Percentiles rank a stretch among this genome's conserved stretches.
phyloP scores from a whole-genome alignment of 1,140 invertebrate genomes.

The Eueides isabella region DNA sequence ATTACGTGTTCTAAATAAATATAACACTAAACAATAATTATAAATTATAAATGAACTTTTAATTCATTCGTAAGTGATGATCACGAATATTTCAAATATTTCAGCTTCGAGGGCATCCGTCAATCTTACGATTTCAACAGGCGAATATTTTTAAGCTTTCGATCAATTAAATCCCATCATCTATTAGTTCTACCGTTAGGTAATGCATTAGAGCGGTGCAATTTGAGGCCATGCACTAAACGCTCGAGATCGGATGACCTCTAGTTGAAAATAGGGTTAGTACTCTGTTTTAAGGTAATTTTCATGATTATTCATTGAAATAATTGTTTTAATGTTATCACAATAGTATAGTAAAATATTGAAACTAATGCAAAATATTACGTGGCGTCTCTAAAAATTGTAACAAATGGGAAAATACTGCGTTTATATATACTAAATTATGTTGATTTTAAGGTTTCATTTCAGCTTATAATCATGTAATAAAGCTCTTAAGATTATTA shows the following conservation, averaged over 20 bases:
- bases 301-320: too few relatives aligned
- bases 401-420: too few relatives aligned
- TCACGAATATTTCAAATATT: slow-evolving; percentile 9
- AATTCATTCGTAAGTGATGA: background rate
- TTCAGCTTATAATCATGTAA: too few relatives aligned
- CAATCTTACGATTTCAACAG: slow-evolving; percentile 31
- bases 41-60: background rate
- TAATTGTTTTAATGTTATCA: too few relatives aligned
- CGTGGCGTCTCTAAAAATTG: too few relatives aligned
- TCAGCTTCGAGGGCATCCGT: slow-evolving; percentile 23
- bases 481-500: too few relatives aligned
- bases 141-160: slow-evolving; percentile 39
- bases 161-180: slow-evolving; percentile 52
- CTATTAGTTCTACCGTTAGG: slow-evolving; percentile 48
- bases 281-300: background rate
- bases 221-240: slow-evolving; percentile 38
- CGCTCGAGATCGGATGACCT: slow-evolving; percentile 29
- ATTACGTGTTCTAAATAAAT: background rate
- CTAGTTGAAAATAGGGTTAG: slow-evolving; percentile 16
- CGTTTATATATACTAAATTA: too few relatives aligned
- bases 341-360: too few relatives aligned
- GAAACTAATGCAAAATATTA: too few relatives aligned
- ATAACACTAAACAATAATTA: background rate
- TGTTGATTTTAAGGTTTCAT: too few relatives aligned
- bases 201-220: slow-evolving; percentile 50